Evolutionary conservation across 2,888 invertebrate genomes (phyloP).

Genomic region (Drosophila birchii): DNA sequence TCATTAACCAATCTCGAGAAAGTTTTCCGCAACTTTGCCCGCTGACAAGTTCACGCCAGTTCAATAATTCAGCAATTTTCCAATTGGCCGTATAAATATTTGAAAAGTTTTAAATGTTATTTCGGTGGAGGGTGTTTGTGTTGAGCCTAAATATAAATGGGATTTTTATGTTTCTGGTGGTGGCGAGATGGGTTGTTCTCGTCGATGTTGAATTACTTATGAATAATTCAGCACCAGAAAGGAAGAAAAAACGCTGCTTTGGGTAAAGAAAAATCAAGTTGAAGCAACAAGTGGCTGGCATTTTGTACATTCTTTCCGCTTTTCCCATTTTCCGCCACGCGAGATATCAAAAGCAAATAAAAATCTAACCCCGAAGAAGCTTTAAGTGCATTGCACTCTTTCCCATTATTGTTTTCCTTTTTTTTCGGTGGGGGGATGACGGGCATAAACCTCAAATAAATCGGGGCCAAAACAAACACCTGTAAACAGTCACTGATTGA

Average conservation of each 20-base stretch:
- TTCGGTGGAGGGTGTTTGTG: constrained; percentile 25
- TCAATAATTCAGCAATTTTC: constrained; percentile 74
- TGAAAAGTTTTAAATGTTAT: constrained; percentile 52
- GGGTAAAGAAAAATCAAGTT: constrained; percentile 21
- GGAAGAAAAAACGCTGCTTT: constrained; percentile 1
- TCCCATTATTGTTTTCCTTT: background rate
- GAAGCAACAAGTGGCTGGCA: constrained; percentile 64
- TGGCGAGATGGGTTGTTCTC: background rate
- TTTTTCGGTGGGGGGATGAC: background rate
- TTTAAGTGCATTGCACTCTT: constrained; percentile 35
- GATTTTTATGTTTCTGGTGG: constrained; percentile 47
- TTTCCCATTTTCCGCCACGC: constrained; percentile 4
- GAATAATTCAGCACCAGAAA: constrained; percentile 39
- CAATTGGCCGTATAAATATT: constrained; percentile 68
- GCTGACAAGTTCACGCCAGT: constrained; percentile 28
- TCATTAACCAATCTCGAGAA: constrained; percentile 62
- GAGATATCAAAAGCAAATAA: constrained; percentile 16
- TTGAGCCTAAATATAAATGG: constrained; percentile 50
- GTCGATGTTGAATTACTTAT: constrained; percentile 61
- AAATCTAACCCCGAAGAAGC: constrained; percentile 1
- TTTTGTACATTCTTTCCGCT: background rate
- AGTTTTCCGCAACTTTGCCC: constrained; percentile 21
- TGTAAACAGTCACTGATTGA: constrained; percentile 64
- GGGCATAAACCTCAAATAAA: constrained; percentile 33
- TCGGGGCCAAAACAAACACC: constrained; percentile 71